Evolutionary conservation across 1,140 invertebrate genomes (phyloP), one percentile per base, ranked within the genome.

Genomic region (Palaemon carinicauda): DNA sequence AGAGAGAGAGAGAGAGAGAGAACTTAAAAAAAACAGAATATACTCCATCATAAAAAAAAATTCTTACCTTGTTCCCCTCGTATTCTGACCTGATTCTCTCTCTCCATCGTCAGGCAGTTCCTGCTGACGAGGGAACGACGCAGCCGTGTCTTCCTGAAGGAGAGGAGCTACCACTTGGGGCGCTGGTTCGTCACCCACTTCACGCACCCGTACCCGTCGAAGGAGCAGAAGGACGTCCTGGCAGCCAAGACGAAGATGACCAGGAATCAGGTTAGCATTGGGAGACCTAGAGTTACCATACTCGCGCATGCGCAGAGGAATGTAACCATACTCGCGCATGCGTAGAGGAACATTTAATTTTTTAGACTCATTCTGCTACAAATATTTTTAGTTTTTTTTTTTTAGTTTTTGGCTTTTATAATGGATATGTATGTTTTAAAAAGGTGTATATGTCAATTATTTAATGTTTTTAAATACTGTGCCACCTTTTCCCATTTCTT

Each of bases 131-230:
- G 87, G 29, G 88, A 89, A 79, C 80, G 87, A 15, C 60, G 86
- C 29, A 87, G 85, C 7, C 60, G 88, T 5, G 88, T 81, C 54
- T 89, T 87, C 79, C 82, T 89, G 51, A 89, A 89, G 79, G 80
- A 78, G n/a, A 54, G 88, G 54, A 89, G 88, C 50, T 83, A 83
- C 54, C 80, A 87, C 53, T 54, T 89, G 19, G 88, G 88, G 2
- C 54, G 88, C 12, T 89, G 88, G 88, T 89, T 89, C 79, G 85
- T 89, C 7, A 85, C 88, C 33, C 88, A 89, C 82, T 89, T 89
- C 82, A 89, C 86, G 9, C 88, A 89, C 50, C 88, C 88, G n/a
- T 89, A 89, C 71, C 88, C 88, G 2, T 83, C 82, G 51, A 89
- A 89, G 88, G 82, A 87, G 24, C 88, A 89, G 78, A 89, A 89